Evolutionary conservation across 30 jellyfish, hydroid and myxozoan species (phyloP), one percentile per base, ranked within the genome.

Genomic region (Mastigias papua): DNA sequence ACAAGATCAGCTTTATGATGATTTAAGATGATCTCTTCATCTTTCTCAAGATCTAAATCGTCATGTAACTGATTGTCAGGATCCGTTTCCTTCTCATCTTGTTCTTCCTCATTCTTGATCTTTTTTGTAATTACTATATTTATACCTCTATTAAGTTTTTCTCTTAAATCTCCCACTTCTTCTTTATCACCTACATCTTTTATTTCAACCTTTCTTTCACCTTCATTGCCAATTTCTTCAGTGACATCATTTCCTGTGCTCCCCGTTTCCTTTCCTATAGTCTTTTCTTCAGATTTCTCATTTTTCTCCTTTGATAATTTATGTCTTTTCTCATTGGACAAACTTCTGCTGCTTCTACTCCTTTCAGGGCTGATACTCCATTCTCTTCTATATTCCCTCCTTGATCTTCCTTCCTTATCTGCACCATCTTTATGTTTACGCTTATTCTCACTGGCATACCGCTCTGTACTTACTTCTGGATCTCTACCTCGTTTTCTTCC

Each of bases 51-150:
- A 27, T 49, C 86, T 1, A n/a, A 1, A 17, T n/a, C 86, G 10
- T 23, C 26, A 7, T 33, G 51, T 37, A 29, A 27, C 19, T 34
- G 51, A 23, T 49, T 78, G 2, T 10, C 76, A 1, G 16, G 69
- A 26, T 35, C 68, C 15, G 26, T 69, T 16, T 50, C 87, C 16
- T 51, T 46, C 16, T 82, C 64, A 17, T 27, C 49, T 11, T 26
- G 13, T 16, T 37, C 62, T 11, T 30, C 78, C 13, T 51, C 95
- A 67, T 70, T 74, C 51, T 63, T 50, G 15, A 92, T 30, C 27
- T 80, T 95, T 82, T 82, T 90, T 11, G 97, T 86, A 21, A 92
- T 90, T 27, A 92, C 95, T 20, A 86, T 82, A 27, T 86, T 92
- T 82, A 62, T 87, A 35, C 91, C 81, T 34, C 93, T 91, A 58